A percentile compares a stretch with the other conserved stretches of the same genome.
Evolutionary conservation across 2,113 vertebrate genomes (phyloP).

Genomic region (Mobula hypostoma): DNA sequence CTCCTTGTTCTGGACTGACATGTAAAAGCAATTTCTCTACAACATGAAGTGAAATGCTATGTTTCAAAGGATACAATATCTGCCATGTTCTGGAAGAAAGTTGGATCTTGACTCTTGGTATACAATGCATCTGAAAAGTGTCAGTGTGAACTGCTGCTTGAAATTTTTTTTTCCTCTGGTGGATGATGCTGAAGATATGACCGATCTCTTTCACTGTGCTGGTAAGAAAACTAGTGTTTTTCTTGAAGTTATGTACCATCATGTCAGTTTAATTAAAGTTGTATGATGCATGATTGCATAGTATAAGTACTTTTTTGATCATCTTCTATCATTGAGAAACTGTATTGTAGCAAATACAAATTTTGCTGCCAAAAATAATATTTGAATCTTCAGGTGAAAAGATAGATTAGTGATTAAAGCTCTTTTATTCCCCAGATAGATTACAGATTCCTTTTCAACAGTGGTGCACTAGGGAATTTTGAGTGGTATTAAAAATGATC

Average conservation of each 20-base stretch:
- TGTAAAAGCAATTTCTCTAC: neutral
- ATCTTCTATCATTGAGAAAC: neutral
- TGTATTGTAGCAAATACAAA: neutral
- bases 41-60: neutral
- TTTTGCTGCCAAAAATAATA: neutral
- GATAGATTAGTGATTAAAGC: neutral
- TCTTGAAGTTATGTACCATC: neutral
- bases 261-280: neutral
- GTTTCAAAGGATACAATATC: neutral
- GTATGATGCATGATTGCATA: neutral
- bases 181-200: neutral
- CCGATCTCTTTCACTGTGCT: neutral
- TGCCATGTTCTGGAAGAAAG: neutral
- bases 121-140: neutral
- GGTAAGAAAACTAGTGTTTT: neutral
- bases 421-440: neutral
- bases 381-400: neutral
- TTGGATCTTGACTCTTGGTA: neutral
- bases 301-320: neutral
- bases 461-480: neutral
- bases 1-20: neutral
- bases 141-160: neutral
- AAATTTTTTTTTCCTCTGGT: neutral
- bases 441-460: neutral
- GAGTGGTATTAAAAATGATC: neutral